phyloP scores from a whole-genome alignment of 2,113 vertebrate genomes.

The Nesogale talazaci region DNA sequence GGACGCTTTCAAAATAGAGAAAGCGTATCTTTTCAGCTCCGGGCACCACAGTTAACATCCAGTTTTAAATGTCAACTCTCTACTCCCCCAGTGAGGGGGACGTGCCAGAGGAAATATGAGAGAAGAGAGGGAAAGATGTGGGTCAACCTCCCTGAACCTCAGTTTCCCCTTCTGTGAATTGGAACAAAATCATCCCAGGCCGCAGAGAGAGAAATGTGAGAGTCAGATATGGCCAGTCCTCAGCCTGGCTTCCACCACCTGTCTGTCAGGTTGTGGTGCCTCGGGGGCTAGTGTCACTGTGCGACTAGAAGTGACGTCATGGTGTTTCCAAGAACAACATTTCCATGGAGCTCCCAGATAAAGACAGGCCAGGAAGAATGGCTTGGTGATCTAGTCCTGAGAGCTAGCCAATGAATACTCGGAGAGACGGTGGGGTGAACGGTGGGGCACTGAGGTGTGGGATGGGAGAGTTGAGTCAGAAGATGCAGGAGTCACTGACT shows the following conservation, averaged over 20 bases:
- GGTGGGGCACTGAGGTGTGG: no score
- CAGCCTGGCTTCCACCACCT: no score
- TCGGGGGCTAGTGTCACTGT: not conserved
- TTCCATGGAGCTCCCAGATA: not conserved
- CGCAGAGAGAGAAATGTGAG: not conserved
- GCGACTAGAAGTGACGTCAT: not conserved
- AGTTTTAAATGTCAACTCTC: no score
- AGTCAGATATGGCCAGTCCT: no score
- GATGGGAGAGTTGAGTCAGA: no score
- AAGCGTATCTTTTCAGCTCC: rapidly evolving
- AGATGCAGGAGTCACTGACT: no score
- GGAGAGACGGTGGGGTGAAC: no score
- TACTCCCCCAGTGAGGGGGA: not conserved
- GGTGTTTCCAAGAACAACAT: not conserved
- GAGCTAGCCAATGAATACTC: no score
- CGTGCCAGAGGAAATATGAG: not conserved
- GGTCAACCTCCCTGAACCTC: not conserved
- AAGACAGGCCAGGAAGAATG: not conserved
- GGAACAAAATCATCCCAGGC: not conserved
- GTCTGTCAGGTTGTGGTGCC: no score
- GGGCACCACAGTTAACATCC: not conserved
- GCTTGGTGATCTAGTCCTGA: not conserved
- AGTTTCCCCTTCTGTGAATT: not conserved
- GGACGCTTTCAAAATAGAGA: not conserved
- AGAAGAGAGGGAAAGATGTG: rapidly evolving